Percentiles rank a stretch among this genome's conserved stretches.
These are phyloP conservation scores for Pelusios castaneus DNA, from an alignment of 2,113 vertebrate species.

Conservation along the genomic window DNA sequence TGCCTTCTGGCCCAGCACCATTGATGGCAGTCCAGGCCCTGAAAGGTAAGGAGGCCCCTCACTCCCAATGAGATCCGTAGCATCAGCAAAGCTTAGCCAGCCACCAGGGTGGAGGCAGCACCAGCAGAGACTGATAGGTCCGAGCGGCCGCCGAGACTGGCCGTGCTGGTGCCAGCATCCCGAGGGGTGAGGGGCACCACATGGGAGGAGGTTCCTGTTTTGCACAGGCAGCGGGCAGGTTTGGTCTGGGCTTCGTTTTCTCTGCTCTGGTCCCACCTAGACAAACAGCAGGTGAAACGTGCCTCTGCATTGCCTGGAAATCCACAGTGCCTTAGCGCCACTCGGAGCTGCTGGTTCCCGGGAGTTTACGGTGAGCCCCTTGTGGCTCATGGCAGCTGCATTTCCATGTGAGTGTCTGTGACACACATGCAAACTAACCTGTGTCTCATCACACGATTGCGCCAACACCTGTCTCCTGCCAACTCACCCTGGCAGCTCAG, in stretches of 20 bases:
- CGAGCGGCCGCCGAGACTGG: background rate
- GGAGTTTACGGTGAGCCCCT: background rate
- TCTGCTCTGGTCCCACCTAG: background rate
- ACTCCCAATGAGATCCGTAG: background rate
- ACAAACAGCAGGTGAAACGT: background rate
- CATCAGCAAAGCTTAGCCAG: background rate
- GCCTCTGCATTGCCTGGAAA: background rate
- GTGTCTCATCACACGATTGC: background rate
- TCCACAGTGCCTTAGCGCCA: background rate
- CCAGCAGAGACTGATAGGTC: background rate
- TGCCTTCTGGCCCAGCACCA: background rate
- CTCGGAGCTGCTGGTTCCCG: too few relatives aligned
- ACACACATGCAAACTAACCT: background rate
- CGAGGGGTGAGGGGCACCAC: fast-evolving
- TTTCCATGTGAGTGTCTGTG: background rate
- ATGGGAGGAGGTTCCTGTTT: fast-evolving
- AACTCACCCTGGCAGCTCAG: background rate
- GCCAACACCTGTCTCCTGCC: background rate
- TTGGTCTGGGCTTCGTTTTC: background rate
- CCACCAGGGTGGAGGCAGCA: background rate
- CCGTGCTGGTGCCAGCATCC: fast-evolving
- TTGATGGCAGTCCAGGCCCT: too few relatives aligned
- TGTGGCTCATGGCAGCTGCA: background rate
- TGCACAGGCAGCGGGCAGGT: too few relatives aligned
- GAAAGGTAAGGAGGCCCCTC: too few relatives aligned